Percentiles rank a stretch among this genome's conserved stretches.
phyloP scores from a whole-genome alignment of 2,888 invertebrate genomes.

The Zaprionus obscuricornis region DNA sequence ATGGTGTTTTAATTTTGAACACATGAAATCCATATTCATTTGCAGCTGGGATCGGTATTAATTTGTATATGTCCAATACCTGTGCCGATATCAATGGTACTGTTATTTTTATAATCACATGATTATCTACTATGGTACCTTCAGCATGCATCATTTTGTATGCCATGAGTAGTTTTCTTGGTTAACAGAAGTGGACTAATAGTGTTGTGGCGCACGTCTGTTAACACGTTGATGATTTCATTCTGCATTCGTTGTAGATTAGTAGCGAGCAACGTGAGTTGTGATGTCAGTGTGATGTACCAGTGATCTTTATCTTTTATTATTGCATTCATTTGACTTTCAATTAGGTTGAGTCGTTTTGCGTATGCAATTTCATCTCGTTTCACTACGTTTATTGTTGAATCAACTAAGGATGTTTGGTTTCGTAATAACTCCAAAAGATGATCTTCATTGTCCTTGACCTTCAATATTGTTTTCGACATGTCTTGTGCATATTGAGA shows the following conservation, averaged over 20 bases:
- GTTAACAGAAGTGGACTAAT: too few species aligned
- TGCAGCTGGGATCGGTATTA: neutral
- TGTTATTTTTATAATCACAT: neutral
- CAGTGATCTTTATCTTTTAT: neutral
- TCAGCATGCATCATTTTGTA: too few species aligned
- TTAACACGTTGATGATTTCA: neutral
- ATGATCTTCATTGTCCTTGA: too few species aligned
- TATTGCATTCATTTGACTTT: too few species aligned
- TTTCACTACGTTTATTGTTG: too few species aligned
- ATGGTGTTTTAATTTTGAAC: neutral
- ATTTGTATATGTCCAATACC: neutral
- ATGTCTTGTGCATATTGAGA: neutral
- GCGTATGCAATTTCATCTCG: neutral
- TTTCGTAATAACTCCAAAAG: too few species aligned
- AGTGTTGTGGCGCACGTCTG: neutral
- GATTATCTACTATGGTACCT: neutral
- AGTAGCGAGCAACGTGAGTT: neutral
- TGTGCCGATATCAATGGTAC: neutral
- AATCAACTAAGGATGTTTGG: too few species aligned
- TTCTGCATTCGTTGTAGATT: neutral
- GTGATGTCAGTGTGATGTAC: neutral
- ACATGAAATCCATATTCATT: neutral
- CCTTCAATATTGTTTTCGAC: neutral
- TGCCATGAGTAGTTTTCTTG: too few species aligned
- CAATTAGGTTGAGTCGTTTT: too few species aligned